Evolutionary conservation across 1,140 invertebrate genomes (phyloP).

Genomic region (Augochlora pura): DNA sequence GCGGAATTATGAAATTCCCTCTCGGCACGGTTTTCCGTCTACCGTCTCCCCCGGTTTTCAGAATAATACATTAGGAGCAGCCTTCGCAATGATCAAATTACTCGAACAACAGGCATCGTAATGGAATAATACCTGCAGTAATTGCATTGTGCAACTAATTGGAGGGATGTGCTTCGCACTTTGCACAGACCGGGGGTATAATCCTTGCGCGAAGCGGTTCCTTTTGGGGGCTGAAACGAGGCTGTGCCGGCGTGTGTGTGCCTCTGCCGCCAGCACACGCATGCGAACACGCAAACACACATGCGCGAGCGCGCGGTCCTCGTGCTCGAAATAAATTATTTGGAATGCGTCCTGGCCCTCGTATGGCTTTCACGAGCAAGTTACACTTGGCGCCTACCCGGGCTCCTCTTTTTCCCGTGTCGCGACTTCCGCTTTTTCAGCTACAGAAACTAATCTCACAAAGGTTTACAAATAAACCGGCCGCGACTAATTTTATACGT

Average conservation of each 20-base stretch:
- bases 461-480: slow-evolving; percentile 55
- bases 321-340: slow-evolving; percentile 54
- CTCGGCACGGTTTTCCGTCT: background rate
- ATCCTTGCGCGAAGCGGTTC: slow-evolving; percentile 31
- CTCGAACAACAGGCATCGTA: slow-evolving; percentile 47
- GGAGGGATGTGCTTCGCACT: slow-evolving; percentile 44
- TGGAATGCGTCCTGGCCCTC: slow-evolving; percentile 43
- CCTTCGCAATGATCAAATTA: slow-evolving; percentile 41
- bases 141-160: slow-evolving; percentile 48
- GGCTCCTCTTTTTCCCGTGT: slow-evolving; percentile 23
- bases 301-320: too few species aligned
- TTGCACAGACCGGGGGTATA: slow-evolving; percentile 29
- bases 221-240: slow-evolving; percentile 8
- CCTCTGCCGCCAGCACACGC: too few species aligned
- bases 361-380: slow-evolving; percentile 40
- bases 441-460: slow-evolving; percentile 50
- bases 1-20: background rate
- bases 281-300: too few species aligned
- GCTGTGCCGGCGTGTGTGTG: too few species aligned
- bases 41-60: background rate
- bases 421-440: slow-evolving; percentile 47
- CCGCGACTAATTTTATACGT: slow-evolving; percentile 49
- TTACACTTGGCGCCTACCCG: slow-evolving; percentile 27
- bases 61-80: slow-evolving; percentile 30
- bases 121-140: slow-evolving; percentile 45